Conservation (phyloP, 2,888 invertebrate species). For the Meiosimyza decipiens region DNA sequence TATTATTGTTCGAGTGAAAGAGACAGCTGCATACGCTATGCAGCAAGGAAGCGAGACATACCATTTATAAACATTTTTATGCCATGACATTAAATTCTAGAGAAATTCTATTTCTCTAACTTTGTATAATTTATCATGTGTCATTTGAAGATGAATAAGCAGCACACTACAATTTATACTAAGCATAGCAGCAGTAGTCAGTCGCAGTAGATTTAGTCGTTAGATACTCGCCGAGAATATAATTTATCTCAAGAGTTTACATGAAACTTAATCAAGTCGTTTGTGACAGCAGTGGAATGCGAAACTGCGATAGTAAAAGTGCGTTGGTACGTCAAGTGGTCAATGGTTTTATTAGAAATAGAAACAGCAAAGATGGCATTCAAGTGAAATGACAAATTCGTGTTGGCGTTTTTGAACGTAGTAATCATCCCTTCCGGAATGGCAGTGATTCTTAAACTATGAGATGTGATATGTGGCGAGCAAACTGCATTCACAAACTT, state of each 20-base stretch:
- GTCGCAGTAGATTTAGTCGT: too few relatives aligned
- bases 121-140: constrained; percentile 27
- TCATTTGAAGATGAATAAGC: constrained; percentile 19
- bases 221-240: constrained; percentile 11
- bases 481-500: too few relatives aligned
- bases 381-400: constrained; percentile 16
- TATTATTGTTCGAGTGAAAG: too few relatives aligned
- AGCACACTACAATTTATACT: neutral
- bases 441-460: too few relatives aligned
- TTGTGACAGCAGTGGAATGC: neutral
- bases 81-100: constrained; percentile 18
- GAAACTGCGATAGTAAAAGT: constrained; percentile 1
- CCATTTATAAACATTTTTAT: neutral
- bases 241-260: constrained; percentile 28
- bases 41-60: neutral
- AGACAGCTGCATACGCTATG: neutral
- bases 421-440: too few relatives aligned
- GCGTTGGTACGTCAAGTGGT: constrained; percentile 10
- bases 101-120: constrained; percentile 20
- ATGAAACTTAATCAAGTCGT: constrained; percentile 29
- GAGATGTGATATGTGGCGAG: too few relatives aligned
- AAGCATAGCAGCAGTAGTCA: too few relatives aligned
- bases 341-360: neutral
- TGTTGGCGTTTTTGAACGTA: too few relatives aligned
- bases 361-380: neutral